Evolutionary conservation across 2,888 invertebrate genomes (phyloP).

Genomic region (Leptura quadrifasciata): DNA sequence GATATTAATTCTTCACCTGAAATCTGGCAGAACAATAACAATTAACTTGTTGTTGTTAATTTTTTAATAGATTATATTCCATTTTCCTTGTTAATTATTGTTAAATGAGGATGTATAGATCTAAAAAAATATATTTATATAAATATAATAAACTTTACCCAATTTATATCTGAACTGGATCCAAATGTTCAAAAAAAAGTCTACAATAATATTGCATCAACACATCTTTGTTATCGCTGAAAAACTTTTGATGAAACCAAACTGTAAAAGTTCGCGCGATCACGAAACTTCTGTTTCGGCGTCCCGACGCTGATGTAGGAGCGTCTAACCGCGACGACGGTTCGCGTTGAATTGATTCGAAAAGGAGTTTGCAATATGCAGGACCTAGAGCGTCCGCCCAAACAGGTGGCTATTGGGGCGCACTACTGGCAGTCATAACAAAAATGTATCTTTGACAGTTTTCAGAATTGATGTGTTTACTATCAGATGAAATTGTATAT

Average conservation of each 20-base stretch:
- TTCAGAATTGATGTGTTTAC: background rate
- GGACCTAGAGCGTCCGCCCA: slow-evolving; percentile 31
- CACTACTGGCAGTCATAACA: slow-evolving; percentile 27
- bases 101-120: too few relatives aligned
- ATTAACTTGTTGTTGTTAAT: too few relatives aligned
- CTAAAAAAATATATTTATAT: too few relatives aligned
- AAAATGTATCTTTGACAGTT: slow-evolving; percentile 7
- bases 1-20: too few relatives aligned
- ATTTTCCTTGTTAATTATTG: too few relatives aligned
- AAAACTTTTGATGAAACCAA: slow-evolving; percentile 3
- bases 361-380: slow-evolving; percentile 24
- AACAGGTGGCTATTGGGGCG: slow-evolving; percentile 35
- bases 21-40: too few relatives aligned
- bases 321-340: slow-evolving; percentile 33
- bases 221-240: background rate
- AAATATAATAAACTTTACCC: background rate
- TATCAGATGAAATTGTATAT: background rate
- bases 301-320: slow-evolving; percentile 34
- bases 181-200: slow-evolving; percentile 1
- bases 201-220: background rate
- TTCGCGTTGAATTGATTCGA: slow-evolving; percentile 39
- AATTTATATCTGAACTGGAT: background rate
- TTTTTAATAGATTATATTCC: too few relatives aligned
- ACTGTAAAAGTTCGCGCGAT: slow-evolving; percentile 15
- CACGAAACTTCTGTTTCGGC: slow-evolving; percentile 34